Conservation (phyloP, 2,113 vertebrate genomes). For the Chaenogobius annularis region DNA sequence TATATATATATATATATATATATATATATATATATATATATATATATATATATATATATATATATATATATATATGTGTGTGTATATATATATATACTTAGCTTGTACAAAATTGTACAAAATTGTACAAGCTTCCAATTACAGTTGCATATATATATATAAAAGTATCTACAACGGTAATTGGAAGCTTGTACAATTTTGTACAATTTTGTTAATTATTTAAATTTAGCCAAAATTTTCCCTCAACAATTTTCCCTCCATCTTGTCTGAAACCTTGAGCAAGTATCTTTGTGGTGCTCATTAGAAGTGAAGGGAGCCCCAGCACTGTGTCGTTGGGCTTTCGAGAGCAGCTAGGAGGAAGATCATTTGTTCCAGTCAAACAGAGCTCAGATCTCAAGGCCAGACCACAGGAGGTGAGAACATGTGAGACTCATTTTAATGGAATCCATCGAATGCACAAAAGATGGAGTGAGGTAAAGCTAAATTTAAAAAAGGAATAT, state of each 20-base stretch:
- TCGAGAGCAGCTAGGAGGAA: slow-evolving; percentile 23
- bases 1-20: no score
- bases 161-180: not conserved
- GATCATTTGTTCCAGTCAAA: slow-evolving; percentile 42
- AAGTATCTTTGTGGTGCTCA: slow-evolving; percentile 6
- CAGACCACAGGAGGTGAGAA: slow-evolving; percentile 14
- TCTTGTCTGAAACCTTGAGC: slow-evolving; percentile 6
- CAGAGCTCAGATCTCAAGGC: slow-evolving; percentile 13
- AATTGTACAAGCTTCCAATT: not conserved
- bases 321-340: slow-evolving; percentile 6
- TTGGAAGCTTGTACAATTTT: not conserved
- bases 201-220: no score
- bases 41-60: no score
- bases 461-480: not conserved
- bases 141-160: no score
- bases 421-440: slow-evolving; percentile 7
- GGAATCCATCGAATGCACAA: not conserved
- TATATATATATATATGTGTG: no score
- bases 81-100: no score
- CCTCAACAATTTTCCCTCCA: slow-evolving; percentile 4
- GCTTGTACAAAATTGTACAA: no score
- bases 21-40: no score
- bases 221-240: not conserved
- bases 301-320: slow-evolving; percentile 25
- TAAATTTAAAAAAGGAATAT: not conserved